Conservation (phyloP, 37 sponge, comb jelly and placozoan species). For the Cliona cf. orientalis region DNA sequence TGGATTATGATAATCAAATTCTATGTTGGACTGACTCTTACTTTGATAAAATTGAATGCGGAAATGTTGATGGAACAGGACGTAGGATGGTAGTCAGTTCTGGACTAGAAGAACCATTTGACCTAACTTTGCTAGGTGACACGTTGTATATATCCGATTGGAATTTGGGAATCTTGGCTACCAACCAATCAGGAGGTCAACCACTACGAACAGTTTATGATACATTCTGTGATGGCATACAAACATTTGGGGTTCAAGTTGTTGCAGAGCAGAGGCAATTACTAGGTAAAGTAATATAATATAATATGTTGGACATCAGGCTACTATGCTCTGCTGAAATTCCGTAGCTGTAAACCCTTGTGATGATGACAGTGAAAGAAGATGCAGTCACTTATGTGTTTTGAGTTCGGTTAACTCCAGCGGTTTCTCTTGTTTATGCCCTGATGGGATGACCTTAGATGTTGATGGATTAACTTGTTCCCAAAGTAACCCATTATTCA, state of each 20-base stretch:
- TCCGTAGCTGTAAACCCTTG: slow-evolving; percentile 42
- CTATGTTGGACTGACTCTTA: slow-evolving; percentile 77
- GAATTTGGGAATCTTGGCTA: background rate
- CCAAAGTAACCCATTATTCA: background rate
- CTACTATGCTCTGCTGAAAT: too few species aligned
- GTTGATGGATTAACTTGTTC: background rate
- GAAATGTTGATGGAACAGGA: slow-evolving; percentile 37
- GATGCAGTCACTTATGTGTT: slow-evolving; percentile 62
- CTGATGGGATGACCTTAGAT: slow-evolving; percentile 29
- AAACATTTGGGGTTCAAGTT: background rate
- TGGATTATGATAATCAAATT: slow-evolving; percentile 47
- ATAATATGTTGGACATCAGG: background rate
- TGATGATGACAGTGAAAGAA: background rate
- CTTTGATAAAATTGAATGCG: slow-evolving; percentile 29
- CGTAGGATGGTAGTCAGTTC: background rate
- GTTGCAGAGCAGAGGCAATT: background rate
- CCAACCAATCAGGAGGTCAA: background rate
- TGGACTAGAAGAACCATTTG: background rate
- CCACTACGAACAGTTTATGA: background rate
- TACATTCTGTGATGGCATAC: background rate
- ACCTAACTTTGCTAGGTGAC: background rate
- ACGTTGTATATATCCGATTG: background rate
- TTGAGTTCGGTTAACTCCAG: background rate
- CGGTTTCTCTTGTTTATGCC: slow-evolving; percentile 62
- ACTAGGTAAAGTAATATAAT: background rate